Base-by-base conservation (phyloP, 2,113 vertebrate genomes). In the Oryzias curvinotus region DNA sequence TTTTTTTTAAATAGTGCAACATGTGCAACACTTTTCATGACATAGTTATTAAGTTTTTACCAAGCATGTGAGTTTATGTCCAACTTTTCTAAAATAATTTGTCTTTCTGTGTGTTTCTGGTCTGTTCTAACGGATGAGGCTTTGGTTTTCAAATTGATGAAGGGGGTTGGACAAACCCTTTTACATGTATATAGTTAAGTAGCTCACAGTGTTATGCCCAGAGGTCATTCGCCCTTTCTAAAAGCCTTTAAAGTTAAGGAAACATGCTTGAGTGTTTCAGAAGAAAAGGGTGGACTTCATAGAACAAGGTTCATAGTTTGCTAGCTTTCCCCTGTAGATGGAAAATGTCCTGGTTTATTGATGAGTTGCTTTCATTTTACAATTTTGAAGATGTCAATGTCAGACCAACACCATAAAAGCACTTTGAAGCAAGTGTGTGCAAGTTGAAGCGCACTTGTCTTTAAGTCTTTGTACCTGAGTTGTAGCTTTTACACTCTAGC, bases 151-250 rank as follows among this genome's bases (percentile, higher is more conserved):
- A 61, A 80, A 74, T 75, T 67, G 56, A n/a, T 51, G 19, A 49
- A 13, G 57, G 75, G 58, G 62, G 49, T 10, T 68, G 60, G 55
- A 63, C 73, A 85, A 79, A 85, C 65, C 74, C 73, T 30, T 13
- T 77, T 65, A 87, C 78, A 81, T 82, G 82, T 73, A 77, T 76
- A 65, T 59, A 80, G 72, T 79, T 57, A 84, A 87, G 84, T 82
- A 75, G 76, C 75, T 68, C 69, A 69, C 71, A 76, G 72, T 82
- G 73, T 80, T 46, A 77, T 76, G 68, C 78, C 73, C 46, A 1
- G 60, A 70, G 75, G 70, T 70, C 47, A 81, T 85, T 81, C 69
- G 58, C 69, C 60, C 68, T 47, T 65, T 69, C 36, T 57, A 72
- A 70, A 74, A 23, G 6, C 57, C 48, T 65, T 68, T 66, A 10